Evolutionary conservation across 23 tunicate genomes (phyloP).

Genomic region (Aplidium turbinatum): DNA sequence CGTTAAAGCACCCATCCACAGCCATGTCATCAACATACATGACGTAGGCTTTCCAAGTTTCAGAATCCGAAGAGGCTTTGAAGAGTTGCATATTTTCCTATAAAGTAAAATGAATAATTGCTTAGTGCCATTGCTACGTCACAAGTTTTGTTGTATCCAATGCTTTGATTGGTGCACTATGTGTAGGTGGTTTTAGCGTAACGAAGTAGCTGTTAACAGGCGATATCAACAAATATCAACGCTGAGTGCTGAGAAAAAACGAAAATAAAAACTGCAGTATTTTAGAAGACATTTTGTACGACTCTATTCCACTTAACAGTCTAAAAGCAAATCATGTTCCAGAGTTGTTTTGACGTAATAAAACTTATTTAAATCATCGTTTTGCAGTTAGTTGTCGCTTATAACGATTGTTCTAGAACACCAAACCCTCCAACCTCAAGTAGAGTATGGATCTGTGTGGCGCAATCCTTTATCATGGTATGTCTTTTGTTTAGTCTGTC

Average conservation of each 20-base stretch:
- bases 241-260: background rate
- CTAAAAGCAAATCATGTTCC: no score
- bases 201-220: no score
- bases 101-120: background rate
- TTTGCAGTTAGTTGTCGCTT: no score
- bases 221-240: background rate
- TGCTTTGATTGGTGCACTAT: background rate
- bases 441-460: slow-evolving; percentile 62
- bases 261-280: no score
- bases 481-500: slow-evolving; percentile 73
- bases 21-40: slow-evolving; percentile 87
- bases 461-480: slow-evolving; percentile 68
- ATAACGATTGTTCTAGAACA: no score
- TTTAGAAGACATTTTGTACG: no score
- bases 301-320: no score
- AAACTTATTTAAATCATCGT: no score
- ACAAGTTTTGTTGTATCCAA: background rate
- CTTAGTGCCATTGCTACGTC: no score
- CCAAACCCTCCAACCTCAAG: no score
- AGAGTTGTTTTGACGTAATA: no score
- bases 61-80: slow-evolving; percentile 68
- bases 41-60: slow-evolving; percentile 80
- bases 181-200: background rate
- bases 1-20: slow-evolving; percentile 86
- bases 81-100: slow-evolving; percentile 75